Conservation (phyloP, 2,113 vertebrate genomes). For the Vidua chalybeata region DNA sequence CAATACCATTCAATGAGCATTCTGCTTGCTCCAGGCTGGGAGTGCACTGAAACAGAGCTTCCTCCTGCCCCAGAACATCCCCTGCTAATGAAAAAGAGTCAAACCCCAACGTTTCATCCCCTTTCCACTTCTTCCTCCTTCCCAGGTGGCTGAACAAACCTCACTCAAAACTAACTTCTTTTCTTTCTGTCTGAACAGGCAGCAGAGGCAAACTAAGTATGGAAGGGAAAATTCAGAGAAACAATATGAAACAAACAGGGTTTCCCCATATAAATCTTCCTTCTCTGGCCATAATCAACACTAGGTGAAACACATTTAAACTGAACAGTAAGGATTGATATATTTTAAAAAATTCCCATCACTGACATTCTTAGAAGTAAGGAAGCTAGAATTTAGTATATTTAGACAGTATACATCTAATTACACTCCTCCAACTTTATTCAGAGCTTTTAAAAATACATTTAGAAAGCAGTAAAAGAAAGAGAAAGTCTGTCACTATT, state of each 20-base stretch:
- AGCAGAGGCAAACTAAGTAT: not conserved
- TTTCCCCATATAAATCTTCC: not conserved
- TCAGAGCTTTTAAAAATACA: conserved; percentile 39
- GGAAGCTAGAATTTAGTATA: conserved; percentile 58
- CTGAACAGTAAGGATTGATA: conserved; percentile 38
- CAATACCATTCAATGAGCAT: rapidly evolving
- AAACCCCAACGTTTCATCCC: not conserved
- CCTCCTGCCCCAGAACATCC: not conserved
- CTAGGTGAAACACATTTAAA: conserved; percentile 63
- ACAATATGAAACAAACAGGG: not conserved
- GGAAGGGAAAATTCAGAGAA: not conserved
- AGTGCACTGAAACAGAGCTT: not conserved
- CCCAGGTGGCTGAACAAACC: not conserved
- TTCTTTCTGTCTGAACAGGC: not conserved
- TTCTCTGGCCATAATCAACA: conserved; percentile 26
- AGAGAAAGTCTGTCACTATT: not conserved
- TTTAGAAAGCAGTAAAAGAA: conserved; percentile 50
- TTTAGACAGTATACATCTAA: conserved; percentile 55
- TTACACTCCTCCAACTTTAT: conserved; percentile 52
- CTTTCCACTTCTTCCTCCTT: not conserved
- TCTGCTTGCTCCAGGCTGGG: not conserved
- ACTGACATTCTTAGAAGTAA: conserved; percentile 66
- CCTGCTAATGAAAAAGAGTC: not conserved
- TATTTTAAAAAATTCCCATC: conserved; percentile 58
- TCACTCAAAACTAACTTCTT: not conserved